A percentile compares a stretch with the other conserved stretches of the same genome.
phyloP scores from a whole-genome alignment of 1,140 invertebrate species.

The Drosophila parabipectinata region DNA sequence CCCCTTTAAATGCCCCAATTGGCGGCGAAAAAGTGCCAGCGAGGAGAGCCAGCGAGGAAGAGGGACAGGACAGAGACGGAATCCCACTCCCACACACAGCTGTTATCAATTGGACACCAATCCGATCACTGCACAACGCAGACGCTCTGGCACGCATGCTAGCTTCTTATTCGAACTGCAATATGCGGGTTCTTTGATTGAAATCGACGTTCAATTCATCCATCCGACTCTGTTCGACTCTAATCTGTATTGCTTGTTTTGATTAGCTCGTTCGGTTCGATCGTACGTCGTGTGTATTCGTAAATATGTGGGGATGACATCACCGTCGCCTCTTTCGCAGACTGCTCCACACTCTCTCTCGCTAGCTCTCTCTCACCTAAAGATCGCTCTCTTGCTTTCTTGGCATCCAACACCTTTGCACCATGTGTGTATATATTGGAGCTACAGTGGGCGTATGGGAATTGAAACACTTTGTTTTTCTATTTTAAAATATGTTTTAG shows the following conservation, averaged over 20 bases:
- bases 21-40: neutral
- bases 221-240: conserved; percentile 30
- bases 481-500: conserved; percentile 18
- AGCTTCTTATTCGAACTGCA: conserved; percentile 22
- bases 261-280: conserved; percentile 56
- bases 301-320: conserved; percentile 69
- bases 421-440: conserved; percentile 24
- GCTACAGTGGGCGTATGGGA: conserved; percentile 45
- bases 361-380: conserved; percentile 17
- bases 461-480: neutral
- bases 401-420: conserved; percentile 60
- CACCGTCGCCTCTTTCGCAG: conserved; percentile 53
- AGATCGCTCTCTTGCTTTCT: conserved; percentile 23
- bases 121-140: conserved; percentile 19
- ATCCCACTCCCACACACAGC: conserved; percentile 7
- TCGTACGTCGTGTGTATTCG: conserved; percentile 36
- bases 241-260: conserved; percentile 67
- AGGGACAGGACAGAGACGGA: conserved; percentile 21
- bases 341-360: conserved; percentile 8
- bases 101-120: conserved; percentile 33
- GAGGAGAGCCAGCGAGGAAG: neutral
- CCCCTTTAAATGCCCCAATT: neutral
- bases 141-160: conserved; percentile 13
- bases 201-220: conserved; percentile 22
- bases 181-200: conserved; percentile 37